Percentiles rank a stretch among this genome's conserved stretches.
These are phyloP conservation scores for Rapana venosa DNA, from an alignment of 2,888 invertebrate species.

Conservation along the genomic window DNA sequence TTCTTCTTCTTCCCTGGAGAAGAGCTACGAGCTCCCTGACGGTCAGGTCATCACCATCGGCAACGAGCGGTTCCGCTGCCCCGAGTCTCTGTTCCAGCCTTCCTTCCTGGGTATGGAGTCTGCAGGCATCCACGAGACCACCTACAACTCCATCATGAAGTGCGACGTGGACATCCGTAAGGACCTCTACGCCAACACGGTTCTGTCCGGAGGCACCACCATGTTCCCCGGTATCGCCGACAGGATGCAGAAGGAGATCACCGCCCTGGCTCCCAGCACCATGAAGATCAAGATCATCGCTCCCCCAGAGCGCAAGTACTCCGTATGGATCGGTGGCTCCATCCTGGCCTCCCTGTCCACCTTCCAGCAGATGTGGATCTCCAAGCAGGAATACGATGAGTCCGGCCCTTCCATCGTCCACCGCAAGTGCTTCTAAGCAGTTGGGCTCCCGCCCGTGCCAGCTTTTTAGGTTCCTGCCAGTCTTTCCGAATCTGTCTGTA, in stretches of 20 bases:
- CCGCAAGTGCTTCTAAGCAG: constrained; percentile 92
- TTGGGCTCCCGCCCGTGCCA: background rate
- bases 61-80: constrained; percentile 73
- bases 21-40: constrained; percentile 84
- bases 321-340: constrained; percentile 79
- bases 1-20: constrained; percentile 92
- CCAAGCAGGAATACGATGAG: constrained; percentile 88
- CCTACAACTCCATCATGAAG: constrained; percentile 77
- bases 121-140: constrained; percentile 76
- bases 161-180: constrained; percentile 77
- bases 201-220: constrained; percentile 85
- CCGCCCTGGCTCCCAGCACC: constrained; percentile 28
- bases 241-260: constrained; percentile 32
- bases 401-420: constrained; percentile 96
- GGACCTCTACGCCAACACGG: constrained; percentile 81
- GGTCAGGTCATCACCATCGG: constrained; percentile 77
- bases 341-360: constrained; percentile 33
- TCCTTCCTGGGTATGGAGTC: constrained; percentile 76
- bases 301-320: constrained; percentile 76
- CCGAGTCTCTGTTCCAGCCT: constrained; percentile 71
- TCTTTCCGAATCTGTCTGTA: background rate
- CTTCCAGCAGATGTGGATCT: constrained; percentile 61
- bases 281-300: constrained; percentile 34
- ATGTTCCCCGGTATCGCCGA: constrained; percentile 34
- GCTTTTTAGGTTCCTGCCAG: background rate